A percentile compares a stretch with the other conserved stretches of the same genome.
Conservation (phyloP, 2,888 invertebrate species). For the Anagyrus pseudococci region DNA sequence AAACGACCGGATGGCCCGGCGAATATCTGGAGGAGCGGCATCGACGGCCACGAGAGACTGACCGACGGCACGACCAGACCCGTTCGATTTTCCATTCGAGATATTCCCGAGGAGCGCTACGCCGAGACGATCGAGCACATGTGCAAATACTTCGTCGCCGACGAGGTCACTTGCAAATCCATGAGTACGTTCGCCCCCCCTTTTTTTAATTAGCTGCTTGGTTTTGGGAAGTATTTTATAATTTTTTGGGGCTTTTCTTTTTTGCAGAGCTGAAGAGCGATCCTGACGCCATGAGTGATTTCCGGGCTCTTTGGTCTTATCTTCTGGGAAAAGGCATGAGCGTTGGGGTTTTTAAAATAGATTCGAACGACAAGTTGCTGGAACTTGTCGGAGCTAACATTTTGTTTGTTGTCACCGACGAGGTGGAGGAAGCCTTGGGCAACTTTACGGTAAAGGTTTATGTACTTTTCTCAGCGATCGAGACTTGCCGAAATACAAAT, state of each 20-base stretch:
- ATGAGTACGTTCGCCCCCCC: constrained; percentile 42
- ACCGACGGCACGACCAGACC: not conserved
- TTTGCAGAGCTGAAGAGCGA: constrained; percentile 48
- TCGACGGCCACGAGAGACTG: constrained; percentile 20
- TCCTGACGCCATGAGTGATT: constrained; percentile 43
- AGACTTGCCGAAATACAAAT: too few relatives aligned
- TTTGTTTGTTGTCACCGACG: constrained; percentile 40
- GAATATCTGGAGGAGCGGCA: constrained; percentile 32
- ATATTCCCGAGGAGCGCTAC: constrained; percentile 49
- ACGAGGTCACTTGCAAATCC: constrained; percentile 44
- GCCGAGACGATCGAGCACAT: constrained; percentile 47
- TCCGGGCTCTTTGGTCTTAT: constrained; percentile 47
- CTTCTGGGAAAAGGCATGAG: constrained; percentile 51
- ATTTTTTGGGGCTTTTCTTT: not conserved
- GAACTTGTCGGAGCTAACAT: constrained; percentile 58
- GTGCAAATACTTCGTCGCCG: constrained; percentile 43
- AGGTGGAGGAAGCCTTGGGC: constrained; percentile 29
- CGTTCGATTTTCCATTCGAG: constrained; percentile 45
- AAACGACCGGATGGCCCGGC: constrained; percentile 34
- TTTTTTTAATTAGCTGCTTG: not conserved
- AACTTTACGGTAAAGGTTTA: constrained; percentile 38
- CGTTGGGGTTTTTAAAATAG: constrained; percentile 56
- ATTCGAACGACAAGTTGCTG: constrained; percentile 50
- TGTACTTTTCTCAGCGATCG: too few relatives aligned
- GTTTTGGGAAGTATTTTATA: not conserved